Base-by-base conservation (phyloP, 2,888 invertebrate species). In the Hydroisotoma schaefferi region DNA sequence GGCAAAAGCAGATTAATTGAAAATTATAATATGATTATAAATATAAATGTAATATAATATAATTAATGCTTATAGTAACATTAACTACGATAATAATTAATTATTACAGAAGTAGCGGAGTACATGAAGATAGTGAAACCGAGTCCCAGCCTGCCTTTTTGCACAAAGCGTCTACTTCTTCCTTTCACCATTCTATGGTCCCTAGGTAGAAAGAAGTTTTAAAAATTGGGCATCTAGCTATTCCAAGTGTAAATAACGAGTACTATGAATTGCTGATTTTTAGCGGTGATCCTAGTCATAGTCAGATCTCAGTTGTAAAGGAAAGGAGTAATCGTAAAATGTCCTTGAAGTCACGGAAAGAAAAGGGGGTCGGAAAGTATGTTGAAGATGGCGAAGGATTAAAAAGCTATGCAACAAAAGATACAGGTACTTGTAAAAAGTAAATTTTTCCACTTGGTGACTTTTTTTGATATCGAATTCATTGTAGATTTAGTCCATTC, bases 61-160 rank as follows among this genome's bases (percentile, higher is more conserved):
- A 62, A 57, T 64, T 61, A 48, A 46, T 66, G 52, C 63, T 74
- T 74, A 3, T n/a, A 25, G 22, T 1, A 28, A 49, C 40, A 43
- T 57, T 51, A 29, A 1, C 44, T 48, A 38, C 49, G 6, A 33
- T 40, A 40, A 15, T 40, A 40, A 47, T 43, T 28, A 43, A 23
- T 46, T 33, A 22, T 43, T 51, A 18, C 72, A 81, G 81, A 76
- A 82, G 81, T 73, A 81, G 82, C 74, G 81, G 82, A 63, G 79
- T 81, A 66, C 78, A 81, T 70, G 83, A 82, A 68, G 82, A 82
- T 67, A 79, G 79, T 47, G 82, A 82, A 66, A 74, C 79, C 20
- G 82, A 83, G 59, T 75, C 67, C 33, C 33, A 10, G 33, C 33
- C 15, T 15, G 15, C 15, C 33, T 33, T 8, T 33, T 33, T 15